Percentiles rank a stretch among this genome's conserved stretches.
phyloP scores from a whole-genome alignment of 2,888 invertebrate genomes.

The Coelinius sp. region DNA sequence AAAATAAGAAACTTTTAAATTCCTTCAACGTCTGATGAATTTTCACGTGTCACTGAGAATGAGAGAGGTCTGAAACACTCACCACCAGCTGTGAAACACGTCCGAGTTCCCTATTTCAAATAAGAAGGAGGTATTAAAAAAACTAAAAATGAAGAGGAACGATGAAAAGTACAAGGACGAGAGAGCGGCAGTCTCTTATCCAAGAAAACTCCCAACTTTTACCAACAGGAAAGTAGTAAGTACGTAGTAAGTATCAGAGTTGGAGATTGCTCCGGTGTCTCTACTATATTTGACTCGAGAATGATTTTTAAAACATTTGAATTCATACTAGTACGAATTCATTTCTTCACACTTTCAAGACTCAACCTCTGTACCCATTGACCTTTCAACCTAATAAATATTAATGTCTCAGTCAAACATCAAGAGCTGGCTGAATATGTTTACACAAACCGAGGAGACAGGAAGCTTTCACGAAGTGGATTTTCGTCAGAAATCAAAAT shows the following conservation, averaged over 20 bases:
- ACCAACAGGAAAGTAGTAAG: neutral
- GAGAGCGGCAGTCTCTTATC: neutral
- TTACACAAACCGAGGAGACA: too few species aligned
- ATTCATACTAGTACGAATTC: neutral
- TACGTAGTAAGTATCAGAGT: conserved; percentile 2
- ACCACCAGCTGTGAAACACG: conserved; percentile 19
- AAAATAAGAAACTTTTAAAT: neutral
- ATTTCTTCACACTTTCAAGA: neutral
- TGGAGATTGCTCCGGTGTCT: neutral
- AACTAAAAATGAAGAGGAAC: neutral
- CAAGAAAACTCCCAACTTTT: neutral
- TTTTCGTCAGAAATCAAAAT: too few species aligned
- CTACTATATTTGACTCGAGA: neutral
- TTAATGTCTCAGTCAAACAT: too few species aligned
- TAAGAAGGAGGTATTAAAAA: too few species aligned
- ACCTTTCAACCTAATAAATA: too few species aligned
- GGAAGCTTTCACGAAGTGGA: too few species aligned
- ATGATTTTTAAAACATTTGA: neutral
- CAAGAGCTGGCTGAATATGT: too few species aligned
- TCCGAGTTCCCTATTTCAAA: neutral
- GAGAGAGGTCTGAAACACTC: neutral
- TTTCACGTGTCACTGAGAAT: conserved; percentile 21
- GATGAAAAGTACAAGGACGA: conserved; percentile 14
- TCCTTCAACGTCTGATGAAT: neutral
- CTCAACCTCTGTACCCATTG: too few species aligned